These are phyloP conservation scores for Aptenodytes forsteri DNA, from an alignment of 2,113 vertebrate genomes.

Conservation along the genomic window DNA sequence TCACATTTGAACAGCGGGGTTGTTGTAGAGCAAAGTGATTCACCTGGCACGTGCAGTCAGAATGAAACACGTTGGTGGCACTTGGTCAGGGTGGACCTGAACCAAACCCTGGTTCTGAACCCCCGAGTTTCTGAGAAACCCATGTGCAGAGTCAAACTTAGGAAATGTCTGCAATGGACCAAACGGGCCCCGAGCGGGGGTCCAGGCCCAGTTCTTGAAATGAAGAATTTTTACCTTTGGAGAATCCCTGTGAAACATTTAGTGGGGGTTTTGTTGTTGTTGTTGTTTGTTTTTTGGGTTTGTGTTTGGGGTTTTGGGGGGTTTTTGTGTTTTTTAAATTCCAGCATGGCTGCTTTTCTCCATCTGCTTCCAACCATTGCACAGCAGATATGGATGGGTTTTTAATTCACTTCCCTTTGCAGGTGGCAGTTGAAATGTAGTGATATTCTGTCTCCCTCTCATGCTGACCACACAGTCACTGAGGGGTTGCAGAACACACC, in stretches of 20 bases:
- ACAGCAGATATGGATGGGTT: not conserved
- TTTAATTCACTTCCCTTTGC: not conserved
- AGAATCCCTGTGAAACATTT: not conserved
- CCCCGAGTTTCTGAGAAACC: not conserved
- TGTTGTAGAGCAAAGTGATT: not conserved
- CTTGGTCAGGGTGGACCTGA: not conserved
- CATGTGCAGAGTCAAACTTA: not conserved
- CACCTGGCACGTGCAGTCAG: not conserved
- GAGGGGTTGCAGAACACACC: not conserved
- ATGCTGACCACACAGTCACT: not conserved
- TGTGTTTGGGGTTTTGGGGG: not conserved
- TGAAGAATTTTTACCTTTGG: not conserved
- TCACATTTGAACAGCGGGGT: not conserved
- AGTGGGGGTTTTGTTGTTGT: not conserved
- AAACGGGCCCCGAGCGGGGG: not conserved
- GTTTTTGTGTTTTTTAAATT: not conserved
- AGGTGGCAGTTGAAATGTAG: not conserved
- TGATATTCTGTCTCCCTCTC: not conserved
- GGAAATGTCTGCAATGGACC: not conserved
- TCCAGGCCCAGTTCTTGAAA: not conserved
- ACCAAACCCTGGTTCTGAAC: not conserved
- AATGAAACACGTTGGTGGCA: fast-evolving
- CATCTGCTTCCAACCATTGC: not conserved
- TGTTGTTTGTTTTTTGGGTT: not conserved
- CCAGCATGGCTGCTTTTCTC: not conserved